phyloP scores from a whole-genome alignment of 2,113 vertebrate genomes.

The Spilogale gracilis region DNA sequence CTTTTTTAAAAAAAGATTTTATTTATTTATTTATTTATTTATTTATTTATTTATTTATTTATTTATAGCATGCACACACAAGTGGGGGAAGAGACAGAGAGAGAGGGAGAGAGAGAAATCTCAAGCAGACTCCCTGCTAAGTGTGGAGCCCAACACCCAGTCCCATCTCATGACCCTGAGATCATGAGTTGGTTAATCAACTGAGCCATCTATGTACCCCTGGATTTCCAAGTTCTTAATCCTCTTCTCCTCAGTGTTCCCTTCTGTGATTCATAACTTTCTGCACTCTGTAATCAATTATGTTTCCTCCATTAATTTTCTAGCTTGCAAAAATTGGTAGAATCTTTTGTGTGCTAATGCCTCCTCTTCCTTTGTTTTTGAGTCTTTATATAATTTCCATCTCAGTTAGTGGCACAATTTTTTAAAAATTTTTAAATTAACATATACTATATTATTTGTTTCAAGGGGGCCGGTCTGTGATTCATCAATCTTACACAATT shows the following conservation, averaged over 20 bases:
- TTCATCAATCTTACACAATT: too few species aligned
- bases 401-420: background rate
- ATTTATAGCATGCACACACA: background rate
- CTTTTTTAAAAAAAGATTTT: background rate
- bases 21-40: background rate
- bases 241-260: background rate
- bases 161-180: background rate
- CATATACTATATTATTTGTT: too few species aligned
- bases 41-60: background rate
- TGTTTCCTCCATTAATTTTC: background rate
- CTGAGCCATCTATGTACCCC: background rate
- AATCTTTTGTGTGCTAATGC: background rate
- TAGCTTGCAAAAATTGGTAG: background rate
- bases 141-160: background rate
- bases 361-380: background rate
- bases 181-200: background rate
- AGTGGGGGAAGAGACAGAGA: background rate
- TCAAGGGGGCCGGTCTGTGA: too few species aligned
- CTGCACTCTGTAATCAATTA: background rate
- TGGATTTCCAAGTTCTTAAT: conserved; percentile 35
- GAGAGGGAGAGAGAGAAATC: background rate
- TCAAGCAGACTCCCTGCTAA: background rate
- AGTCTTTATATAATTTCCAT: background rate
- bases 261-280: background rate
- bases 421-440: too few species aligned